phyloP scores from a whole-genome alignment of 2,113 vertebrate genomes.

The Rhinichthys klamathensis region DNA sequence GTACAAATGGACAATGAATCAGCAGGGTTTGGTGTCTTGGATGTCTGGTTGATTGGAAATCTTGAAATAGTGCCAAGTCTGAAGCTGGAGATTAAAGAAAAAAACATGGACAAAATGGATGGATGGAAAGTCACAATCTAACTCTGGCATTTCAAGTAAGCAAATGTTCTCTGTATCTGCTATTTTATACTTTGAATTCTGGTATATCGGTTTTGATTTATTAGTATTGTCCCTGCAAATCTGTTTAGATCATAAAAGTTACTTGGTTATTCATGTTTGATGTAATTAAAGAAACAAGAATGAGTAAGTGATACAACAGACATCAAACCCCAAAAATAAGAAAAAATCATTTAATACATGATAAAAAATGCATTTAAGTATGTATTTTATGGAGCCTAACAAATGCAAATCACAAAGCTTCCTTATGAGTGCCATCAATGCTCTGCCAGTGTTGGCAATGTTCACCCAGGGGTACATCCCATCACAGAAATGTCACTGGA shows the following conservation, averaged over 20 bases:
- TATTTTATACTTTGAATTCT: slow-evolving; percentile 83
- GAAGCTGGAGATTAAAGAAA: slow-evolving; percentile 77
- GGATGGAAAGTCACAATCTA: slow-evolving; percentile 79
- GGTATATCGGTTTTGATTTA: slow-evolving; percentile 73
- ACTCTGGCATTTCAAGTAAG: slow-evolving; percentile 80
- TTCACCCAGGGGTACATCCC: slow-evolving; percentile 81
- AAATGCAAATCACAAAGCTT: slow-evolving; percentile 18
- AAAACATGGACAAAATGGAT: slow-evolving; percentile 81
- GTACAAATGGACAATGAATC: slow-evolving; percentile 79
- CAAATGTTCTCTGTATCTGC: slow-evolving; percentile 75
- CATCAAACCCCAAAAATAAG: slow-evolving; percentile 63
- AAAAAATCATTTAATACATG: slow-evolving; percentile 71
- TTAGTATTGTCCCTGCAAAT: slow-evolving; percentile 76
- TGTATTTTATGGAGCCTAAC: slow-evolving; percentile 59
- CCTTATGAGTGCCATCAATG: slow-evolving; percentile 65
- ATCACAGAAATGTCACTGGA: slow-evolving; percentile 83
- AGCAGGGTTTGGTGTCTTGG: slow-evolving; percentile 77
- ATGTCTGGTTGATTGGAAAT: slow-evolving; percentile 83
- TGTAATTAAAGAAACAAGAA: slow-evolving; percentile 62
- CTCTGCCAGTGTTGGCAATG: slow-evolving; percentile 65
- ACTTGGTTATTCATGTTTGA: slow-evolving; percentile 77
- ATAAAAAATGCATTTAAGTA: slow-evolving; percentile 66
- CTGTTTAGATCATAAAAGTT: slow-evolving; percentile 80
- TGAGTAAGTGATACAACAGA: slow-evolving; percentile 58
- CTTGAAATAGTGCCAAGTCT: slow-evolving; percentile 79